Conservation (phyloP, 2,888 invertebrate species). For the Hetaerina titia region DNA sequence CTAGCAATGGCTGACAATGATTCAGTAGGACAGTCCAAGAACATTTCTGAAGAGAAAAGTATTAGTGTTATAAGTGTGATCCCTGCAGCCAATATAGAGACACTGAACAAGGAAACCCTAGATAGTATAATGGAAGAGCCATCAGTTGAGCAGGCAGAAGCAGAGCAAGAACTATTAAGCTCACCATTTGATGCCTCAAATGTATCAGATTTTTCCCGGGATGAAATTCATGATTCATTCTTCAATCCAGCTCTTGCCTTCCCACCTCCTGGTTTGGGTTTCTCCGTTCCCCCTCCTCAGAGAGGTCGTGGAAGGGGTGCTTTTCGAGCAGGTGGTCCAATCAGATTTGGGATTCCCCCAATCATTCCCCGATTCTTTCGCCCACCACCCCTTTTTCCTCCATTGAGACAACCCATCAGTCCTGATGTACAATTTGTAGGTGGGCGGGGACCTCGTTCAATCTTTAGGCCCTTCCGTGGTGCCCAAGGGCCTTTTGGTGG, state of each 20-base stretch:
- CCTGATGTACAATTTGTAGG: constrained; percentile 64
- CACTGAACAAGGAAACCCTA: background rate
- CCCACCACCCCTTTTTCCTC: constrained; percentile 44
- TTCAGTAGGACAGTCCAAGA: constrained; percentile 24
- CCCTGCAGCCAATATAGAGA: background rate
- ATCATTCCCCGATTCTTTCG: constrained; percentile 54
- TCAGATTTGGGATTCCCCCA: constrained; percentile 55
- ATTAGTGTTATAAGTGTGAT: constrained; percentile 15
- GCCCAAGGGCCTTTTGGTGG: constrained; percentile 58
- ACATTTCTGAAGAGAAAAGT: constrained; percentile 47
- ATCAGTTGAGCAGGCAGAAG: constrained; percentile 5
- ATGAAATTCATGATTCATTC: constrained; percentile 46
- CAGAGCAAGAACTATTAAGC: constrained; percentile 34
- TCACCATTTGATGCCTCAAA: constrained; percentile 24
- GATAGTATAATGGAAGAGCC: constrained; percentile 34
- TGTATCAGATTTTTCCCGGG: constrained; percentile 41
- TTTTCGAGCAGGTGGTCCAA: constrained; percentile 39
- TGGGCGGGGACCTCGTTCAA: constrained; percentile 36
- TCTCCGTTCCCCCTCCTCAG: constrained; percentile 52
- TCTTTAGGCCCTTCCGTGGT: constrained; percentile 58
- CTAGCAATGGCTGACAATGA: constrained; percentile 34
- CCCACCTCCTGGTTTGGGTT: constrained; percentile 62
- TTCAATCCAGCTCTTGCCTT: constrained; percentile 42
- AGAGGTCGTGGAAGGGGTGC: constrained; percentile 37
- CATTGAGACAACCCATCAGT: constrained; percentile 44